Evolutionary conservation across 1,140 invertebrate species (phyloP).

Genomic region (Epicauta chinensis): DNA sequence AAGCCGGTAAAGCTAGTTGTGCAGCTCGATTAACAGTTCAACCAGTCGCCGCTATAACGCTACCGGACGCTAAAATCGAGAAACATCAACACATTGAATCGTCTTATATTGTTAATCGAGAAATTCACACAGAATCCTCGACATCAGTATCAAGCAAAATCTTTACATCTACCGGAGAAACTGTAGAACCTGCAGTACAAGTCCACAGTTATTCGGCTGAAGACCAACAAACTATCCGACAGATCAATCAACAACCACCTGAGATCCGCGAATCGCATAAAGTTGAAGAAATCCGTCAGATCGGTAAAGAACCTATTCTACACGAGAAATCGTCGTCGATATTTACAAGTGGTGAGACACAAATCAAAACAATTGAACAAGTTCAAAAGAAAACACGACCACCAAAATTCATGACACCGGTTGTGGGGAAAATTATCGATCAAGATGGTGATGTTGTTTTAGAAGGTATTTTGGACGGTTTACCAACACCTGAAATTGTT

Average conservation of each 20-base stretch:
- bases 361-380: constrained; percentile 22
- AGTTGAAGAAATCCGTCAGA: constrained; percentile 49
- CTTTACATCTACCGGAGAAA: constrained; percentile 23
- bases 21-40: constrained; percentile 52
- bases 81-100: constrained; percentile 31
- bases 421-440: constrained; percentile 69
- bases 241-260: constrained; percentile 39
- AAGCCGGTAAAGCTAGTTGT: constrained; percentile 63
- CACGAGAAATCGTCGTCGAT: constrained; percentile 32
- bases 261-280: constrained; percentile 43
- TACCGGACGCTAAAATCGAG: constrained; percentile 28
- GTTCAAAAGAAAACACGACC: constrained; percentile 51
- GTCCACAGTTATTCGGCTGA: constrained; percentile 40
- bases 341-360: constrained; percentile 19
- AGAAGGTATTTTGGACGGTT: constrained; percentile 68
- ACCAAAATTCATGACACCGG: constrained; percentile 61
- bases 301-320: constrained; percentile 36
- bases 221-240: constrained; percentile 38
- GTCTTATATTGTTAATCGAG: constrained; percentile 42
- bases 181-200: constrained; percentile 38
- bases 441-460: constrained; percentile 64
- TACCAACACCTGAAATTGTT: constrained; percentile 62
- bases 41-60: constrained; percentile 38
- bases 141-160: constrained; percentile 37
- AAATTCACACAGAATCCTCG: constrained; percentile 43